phyloP scores from a whole-genome alignment of 2,888 invertebrate genomes.

The Coenonympha arcania region DNA sequence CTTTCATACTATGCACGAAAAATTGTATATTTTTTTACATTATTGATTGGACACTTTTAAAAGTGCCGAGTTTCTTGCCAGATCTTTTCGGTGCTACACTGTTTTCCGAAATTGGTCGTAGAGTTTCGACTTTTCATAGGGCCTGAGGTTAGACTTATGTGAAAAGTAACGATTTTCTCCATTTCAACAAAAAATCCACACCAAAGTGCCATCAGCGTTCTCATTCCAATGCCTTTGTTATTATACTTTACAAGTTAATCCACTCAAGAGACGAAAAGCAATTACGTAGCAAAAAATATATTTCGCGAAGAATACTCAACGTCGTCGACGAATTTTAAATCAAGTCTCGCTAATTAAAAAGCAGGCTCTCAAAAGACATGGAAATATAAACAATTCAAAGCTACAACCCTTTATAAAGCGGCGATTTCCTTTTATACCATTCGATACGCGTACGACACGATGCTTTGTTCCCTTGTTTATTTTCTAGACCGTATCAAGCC shows the following conservation, averaged over 20 bases:
- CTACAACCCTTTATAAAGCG: conserved; percentile 18
- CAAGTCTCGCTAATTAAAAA: conserved; percentile 32
- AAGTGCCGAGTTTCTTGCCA: too few species aligned
- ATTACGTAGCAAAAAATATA: conserved; percentile 11
- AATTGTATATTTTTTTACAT: too few species aligned
- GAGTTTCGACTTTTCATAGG: too few species aligned
- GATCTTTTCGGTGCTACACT: too few species aligned
- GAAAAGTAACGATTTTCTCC: too few species aligned
- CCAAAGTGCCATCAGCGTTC: too few species aligned
- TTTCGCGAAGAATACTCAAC: conserved; percentile 13
- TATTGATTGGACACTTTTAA: too few species aligned
- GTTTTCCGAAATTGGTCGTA: too few species aligned
- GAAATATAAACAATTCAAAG: conserved; percentile 24
- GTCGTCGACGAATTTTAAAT: conserved; percentile 21
- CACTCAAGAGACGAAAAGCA: conserved; percentile 3
- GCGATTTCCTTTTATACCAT: neutral
- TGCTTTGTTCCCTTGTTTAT: neutral
- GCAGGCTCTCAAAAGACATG: conserved; percentile 29
- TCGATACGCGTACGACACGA: neutral
- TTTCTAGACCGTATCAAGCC: neutral
- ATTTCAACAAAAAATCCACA: too few species aligned
- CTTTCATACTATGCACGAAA: too few species aligned
- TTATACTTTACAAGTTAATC: neutral
- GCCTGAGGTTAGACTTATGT: too few species aligned
- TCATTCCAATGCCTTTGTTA: neutral